Percentiles rank a stretch among this genome's conserved stretches.
These are phyloP conservation scores for Diaphora mendica DNA, from an alignment of 2,888 invertebrate species.

Conservation along the genomic window DNA sequence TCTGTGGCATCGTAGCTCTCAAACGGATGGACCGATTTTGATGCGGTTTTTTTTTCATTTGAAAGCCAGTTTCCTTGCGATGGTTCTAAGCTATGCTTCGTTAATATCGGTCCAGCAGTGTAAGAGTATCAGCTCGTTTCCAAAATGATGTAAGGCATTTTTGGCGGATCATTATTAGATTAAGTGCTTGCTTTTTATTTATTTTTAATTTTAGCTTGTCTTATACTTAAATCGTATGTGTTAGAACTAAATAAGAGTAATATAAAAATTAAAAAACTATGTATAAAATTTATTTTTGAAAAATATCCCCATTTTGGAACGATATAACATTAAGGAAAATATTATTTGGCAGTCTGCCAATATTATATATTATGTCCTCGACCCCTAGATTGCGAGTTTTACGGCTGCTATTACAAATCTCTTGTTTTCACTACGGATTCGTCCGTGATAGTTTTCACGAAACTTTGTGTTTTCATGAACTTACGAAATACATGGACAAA, in stretches of 20 bases:
- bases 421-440: slow-evolving; percentile 24
- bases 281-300: background rate
- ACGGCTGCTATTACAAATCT: slow-evolving; percentile 31
- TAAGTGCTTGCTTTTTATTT: too few species aligned
- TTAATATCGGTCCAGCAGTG: too few species aligned
- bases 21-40: too few species aligned
- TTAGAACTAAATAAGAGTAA: background rate
- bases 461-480: background rate
- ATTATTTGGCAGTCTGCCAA: slow-evolving; percentile 37
- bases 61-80: too few species aligned
- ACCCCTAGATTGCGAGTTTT: slow-evolving; percentile 26
- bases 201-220: background rate
- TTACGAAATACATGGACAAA: background rate
- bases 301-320: slow-evolving; percentile 17
- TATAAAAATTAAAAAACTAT: background rate
- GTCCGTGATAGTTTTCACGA: slow-evolving; percentile 21
- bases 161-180: too few species aligned
- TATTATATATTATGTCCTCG: slow-evolving; percentile 18
- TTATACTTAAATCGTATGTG: background rate
- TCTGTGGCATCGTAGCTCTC: too few species aligned
- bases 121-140: too few species aligned
- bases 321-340: slow-evolving; percentile 17
- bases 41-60: too few species aligned
- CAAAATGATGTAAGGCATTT: too few species aligned
- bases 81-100: too few species aligned